A percentile compares a stretch with the other conserved stretches of the same genome.
These are phyloP conservation scores for Pherbina coryleti DNA, from an alignment of 2,888 invertebrate species.

Conservation along the genomic window DNA sequence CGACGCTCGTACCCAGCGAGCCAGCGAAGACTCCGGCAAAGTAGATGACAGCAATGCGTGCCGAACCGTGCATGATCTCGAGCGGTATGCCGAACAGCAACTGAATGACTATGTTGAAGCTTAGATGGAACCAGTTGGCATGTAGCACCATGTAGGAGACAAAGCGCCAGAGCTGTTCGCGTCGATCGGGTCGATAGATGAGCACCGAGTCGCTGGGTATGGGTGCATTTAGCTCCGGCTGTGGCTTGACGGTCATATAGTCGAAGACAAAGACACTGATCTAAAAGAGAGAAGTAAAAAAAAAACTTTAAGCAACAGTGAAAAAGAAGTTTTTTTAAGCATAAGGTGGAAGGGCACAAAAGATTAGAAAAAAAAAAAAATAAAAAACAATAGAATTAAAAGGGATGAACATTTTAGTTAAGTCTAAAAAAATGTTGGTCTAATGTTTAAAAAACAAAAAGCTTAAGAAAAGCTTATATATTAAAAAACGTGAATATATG, in stretches of 20 bases:
- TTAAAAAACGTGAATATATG: no score
- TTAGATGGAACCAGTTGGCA: constrained; percentile 95
- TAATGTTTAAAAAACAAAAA: no score
- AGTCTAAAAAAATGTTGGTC: no score
- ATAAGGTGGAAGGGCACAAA: no score
- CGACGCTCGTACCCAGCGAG: constrained; percentile 85
- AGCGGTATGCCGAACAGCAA: constrained; percentile 92
- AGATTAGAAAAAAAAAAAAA: no score
- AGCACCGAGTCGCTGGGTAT: constrained; percentile 93
- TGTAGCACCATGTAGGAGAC: constrained; percentile 95
- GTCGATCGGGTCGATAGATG: constrained; percentile 93
- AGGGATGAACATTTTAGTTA: no score
- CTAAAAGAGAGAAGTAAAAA: constrained; percentile 72
- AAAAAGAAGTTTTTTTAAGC: no score
- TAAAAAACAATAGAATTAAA: no score
- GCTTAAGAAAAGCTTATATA: no score
- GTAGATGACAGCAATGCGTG: constrained; percentile 89
- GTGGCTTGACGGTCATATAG: constrained; percentile 75
- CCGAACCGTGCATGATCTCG: constrained; percentile 96
- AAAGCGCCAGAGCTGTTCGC: constrained; percentile 93
- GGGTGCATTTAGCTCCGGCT: constrained; percentile 88
- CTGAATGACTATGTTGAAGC: constrained; percentile 95
- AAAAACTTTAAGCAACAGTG: constrained; percentile 8
- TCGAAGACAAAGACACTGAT: constrained; percentile 93
- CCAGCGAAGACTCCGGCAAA: constrained; percentile 93